Evolutionary conservation across 2,888 invertebrate species (phyloP), one percentile per base, ranked within the genome.

Genomic region (Dolichopus griseipennis): DNA sequence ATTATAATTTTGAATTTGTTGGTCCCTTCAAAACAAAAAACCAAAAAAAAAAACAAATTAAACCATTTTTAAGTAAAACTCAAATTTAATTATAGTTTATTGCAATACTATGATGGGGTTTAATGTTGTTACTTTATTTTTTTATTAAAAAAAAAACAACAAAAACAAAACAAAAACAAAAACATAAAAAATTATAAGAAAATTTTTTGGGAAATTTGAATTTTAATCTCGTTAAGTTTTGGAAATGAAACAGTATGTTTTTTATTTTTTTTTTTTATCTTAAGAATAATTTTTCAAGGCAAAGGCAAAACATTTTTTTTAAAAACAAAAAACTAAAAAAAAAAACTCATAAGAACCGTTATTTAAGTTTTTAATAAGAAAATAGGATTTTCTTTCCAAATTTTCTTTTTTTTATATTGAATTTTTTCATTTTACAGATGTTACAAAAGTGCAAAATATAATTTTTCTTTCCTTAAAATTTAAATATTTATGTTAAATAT

Each of bases 401-500:
- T 18, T 37, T 34, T 34, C 9, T 34, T 34, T 34, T 34, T 34
- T 37, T 37, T 37, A 10, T 37, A 9, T 37, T 1, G 52, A 52
- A 52, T 18, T 52, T n/a, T 27, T 27, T 27, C 27, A 27, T 15
- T 52, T 9, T 52, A n/a, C 52, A 52, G 52, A 52, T 52, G 52
- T 52, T 52, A n/a, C 52, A 52, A 52, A 52, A 52, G 52, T 52
- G 52, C 52, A 18, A 52, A 52, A 52, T 52, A 52, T 52, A 52
- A 52, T 52, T 18, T 52, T 52, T 52, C 3, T 52, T 52, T 52
- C 6, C 15, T 15, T 9, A 41, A 41, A 41, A 41, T 41, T 41
- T 41, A 15, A 41, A 12, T 41, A 27, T 5, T 52, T 52, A 1
- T 12, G 15, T 52, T 52, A 15, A 43, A 15, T 18, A 18, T 52